Evolutionary conservation across 1,140 invertebrate species (phyloP).

Genomic region (Zaprionus gabonicus): DNA sequence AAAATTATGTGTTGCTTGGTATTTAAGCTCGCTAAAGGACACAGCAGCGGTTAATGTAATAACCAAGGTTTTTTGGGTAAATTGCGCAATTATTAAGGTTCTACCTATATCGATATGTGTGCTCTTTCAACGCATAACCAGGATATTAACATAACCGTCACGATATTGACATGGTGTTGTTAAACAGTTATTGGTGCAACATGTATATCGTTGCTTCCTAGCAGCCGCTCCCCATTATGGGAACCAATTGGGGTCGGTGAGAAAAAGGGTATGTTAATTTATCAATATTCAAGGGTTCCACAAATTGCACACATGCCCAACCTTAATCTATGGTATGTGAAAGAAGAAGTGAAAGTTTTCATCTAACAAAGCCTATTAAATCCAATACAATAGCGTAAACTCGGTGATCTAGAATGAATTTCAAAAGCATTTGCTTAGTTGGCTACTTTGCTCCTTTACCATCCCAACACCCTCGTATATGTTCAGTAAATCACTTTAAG

Average conservation of each 20-base stretch:
- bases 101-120: too few species aligned
- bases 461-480: slow-evolving; percentile 18
- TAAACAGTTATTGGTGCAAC: too few species aligned
- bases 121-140: too few species aligned
- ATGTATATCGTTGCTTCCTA: too few species aligned
- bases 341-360: too few species aligned
- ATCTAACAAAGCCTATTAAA: slow-evolving; percentile 53
- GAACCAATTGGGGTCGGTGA: too few species aligned
- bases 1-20: slow-evolving; percentile 3
- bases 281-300: slow-evolving; percentile 33
- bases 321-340: slow-evolving; percentile 33
- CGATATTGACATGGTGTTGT: too few species aligned
- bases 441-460: slow-evolving; percentile 10
- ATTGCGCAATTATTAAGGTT: neutral
- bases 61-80: neutral
- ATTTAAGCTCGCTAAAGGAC: neutral
- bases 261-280: slow-evolving; percentile 24
- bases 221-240: too few species aligned
- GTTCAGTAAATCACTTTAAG: slow-evolving; percentile 75
- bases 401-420: slow-evolving; percentile 69
- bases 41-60: neutral
- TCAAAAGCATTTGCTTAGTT: slow-evolving; percentile 31
- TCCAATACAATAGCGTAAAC: slow-evolving; percentile 46
- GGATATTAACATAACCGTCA: too few species aligned
- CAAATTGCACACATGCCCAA: slow-evolving; percentile 48